Conservation (phyloP, 2,888 invertebrate species). For the Dynastes hyllus region DNA sequence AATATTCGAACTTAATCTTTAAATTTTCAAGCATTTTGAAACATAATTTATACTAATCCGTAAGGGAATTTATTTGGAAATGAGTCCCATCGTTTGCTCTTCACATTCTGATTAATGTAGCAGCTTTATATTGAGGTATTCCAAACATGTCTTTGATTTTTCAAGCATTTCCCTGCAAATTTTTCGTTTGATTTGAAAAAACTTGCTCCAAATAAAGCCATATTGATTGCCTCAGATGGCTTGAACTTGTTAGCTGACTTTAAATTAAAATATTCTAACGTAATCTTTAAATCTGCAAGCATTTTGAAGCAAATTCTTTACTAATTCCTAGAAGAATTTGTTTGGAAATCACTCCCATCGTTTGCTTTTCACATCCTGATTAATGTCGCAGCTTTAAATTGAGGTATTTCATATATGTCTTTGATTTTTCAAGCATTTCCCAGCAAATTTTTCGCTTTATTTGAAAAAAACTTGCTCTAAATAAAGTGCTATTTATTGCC, state of each 20-base stretch:
- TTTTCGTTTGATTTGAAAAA: too few species aligned
- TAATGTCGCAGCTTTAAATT: not conserved
- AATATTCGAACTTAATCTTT: not conserved
- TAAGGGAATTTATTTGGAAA: not conserved
- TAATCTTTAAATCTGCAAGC: not conserved
- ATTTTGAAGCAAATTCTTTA: not conserved
- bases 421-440: conserved; percentile 5
- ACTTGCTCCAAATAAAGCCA: too few species aligned
- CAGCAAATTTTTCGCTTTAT: not conserved
- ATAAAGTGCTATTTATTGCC: too few species aligned
- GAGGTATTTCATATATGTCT: not conserved
- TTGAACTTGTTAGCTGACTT: too few species aligned
- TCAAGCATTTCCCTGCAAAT: too few species aligned
- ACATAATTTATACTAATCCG: not conserved
- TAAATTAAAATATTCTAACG: not conserved
- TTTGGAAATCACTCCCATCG: not conserved
- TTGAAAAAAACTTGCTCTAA: not conserved
- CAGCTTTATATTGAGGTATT: too few species aligned
- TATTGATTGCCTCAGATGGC: too few species aligned
- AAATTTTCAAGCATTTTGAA: not conserved
- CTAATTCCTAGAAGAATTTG: not conserved
- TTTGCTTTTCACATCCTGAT: not conserved
- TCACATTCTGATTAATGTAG: too few species aligned
- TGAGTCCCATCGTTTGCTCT: too few species aligned
- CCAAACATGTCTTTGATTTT: too few species aligned